Conservation (phyloP, 2,888 invertebrate genomes). For the Pseudanteris insignis region DNA sequence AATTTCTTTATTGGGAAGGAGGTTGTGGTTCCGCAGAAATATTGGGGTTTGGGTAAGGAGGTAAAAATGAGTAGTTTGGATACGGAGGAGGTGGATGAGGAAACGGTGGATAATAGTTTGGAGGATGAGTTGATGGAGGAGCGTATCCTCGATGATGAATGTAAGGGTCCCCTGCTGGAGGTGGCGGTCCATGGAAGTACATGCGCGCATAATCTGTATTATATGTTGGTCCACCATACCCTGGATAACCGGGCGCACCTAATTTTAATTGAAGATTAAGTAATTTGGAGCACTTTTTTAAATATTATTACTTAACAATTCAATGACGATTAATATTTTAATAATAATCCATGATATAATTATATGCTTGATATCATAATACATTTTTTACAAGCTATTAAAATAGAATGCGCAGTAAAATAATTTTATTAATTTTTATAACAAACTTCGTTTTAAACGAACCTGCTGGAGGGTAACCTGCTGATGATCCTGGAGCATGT, state of each 20-base stretch:
- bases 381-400: too few species aligned
- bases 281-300: background rate
- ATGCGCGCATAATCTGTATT: conserved; percentile 63
- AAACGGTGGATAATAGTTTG: conserved; percentile 64
- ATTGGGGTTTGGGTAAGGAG: conserved; percentile 68
- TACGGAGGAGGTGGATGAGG: conserved; percentile 69
- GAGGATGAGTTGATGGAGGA: conserved; percentile 57
- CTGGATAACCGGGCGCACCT: conserved; percentile 62
- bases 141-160: conserved; percentile 63
- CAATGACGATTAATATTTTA: too few species aligned
- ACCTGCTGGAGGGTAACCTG: conserved; percentile 62
- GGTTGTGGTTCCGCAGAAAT: conserved; percentile 64
- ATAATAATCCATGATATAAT: too few species aligned
- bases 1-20: conserved; percentile 58
- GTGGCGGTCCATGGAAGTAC: conserved; percentile 64
- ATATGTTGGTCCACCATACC: conserved; percentile 62
- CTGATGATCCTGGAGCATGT: conserved; percentile 58
- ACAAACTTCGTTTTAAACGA: background rate
- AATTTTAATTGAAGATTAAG: background rate
- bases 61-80: conserved; percentile 69
- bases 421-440: too few species aligned
- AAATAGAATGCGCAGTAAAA: too few species aligned
- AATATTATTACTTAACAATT: background rate
- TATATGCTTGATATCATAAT: too few species aligned
- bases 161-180: conserved; percentile 62